Base-by-base conservation (phyloP, 2,797 vertebrate genomes). In the Columba guinea region DNA sequence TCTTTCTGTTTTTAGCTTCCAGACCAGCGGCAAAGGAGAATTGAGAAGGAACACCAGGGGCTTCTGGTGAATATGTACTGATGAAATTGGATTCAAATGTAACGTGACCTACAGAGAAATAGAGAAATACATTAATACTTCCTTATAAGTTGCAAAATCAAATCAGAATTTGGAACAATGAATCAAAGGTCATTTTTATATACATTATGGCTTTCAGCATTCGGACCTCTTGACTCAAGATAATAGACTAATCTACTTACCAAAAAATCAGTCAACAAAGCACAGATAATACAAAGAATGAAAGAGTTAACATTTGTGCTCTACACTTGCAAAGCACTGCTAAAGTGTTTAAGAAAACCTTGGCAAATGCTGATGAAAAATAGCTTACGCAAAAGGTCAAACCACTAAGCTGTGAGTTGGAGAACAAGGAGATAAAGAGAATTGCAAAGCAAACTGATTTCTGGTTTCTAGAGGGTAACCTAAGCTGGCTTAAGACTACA, bases 41-140 rank as follows among this genome's bases (percentile, higher is more conserved):
- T 98, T 99, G 79, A 99, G 98, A 96, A 99, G 97, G 80, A 99
- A 99, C 93, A 98, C 99, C 79, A 99, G 96, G 22, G 99, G 98
- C 96, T 99, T 99, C 83, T 98, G 98, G 97, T 99, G 99, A 95
- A 98, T 97, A 85, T 98, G 96, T 84, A 99, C 93, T 3, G 99
- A 99, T 77, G 99, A 98, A 97, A 99, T 99, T 58, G 99, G 99
- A 96, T 98, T 99, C 97, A 99, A 97, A 97, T 99, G 98, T 90
- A 99, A 97, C 2, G 98, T 98, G 94, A 99, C 98, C 99, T 99
- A 92, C 34, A 87, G 87, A 93, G 68, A 87, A 86, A 93, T 39
- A 88, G 21, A 93, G 80, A 94, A 90, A 87, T 75, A 91, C 15
- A 51, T 84, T 9, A 92, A 41, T 32, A 80, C 19, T 83, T 75